A percentile compares a stretch with the other conserved stretches of the same genome.
These are phyloP conservation scores for Crenichthys baileyi DNA, from an alignment of 2,797 vertebrate species.

Conservation along the genomic window DNA sequence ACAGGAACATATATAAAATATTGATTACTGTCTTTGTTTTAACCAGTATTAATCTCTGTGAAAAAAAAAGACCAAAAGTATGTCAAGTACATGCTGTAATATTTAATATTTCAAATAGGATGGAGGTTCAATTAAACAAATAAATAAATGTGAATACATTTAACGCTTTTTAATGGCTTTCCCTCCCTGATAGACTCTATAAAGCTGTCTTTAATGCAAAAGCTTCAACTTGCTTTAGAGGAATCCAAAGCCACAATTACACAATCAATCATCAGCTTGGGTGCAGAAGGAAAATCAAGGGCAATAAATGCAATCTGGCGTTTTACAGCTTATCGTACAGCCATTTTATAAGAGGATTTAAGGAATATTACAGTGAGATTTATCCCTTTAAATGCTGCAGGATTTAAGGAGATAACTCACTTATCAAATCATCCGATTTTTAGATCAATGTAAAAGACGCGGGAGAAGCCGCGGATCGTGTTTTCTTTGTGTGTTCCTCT, in stretches of 20 bases:
- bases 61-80: not conserved
- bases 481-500: constrained; percentile 11
- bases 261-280: constrained; percentile 6
- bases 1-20: not conserved
- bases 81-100: not conserved
- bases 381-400: constrained; percentile 12
- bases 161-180: not conserved
- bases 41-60: not conserved
- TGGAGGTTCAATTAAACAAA: not conserved
- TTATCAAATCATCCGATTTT: constrained; percentile 28
- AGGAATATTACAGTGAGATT: constrained; percentile 20
- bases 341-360: constrained; percentile 10
- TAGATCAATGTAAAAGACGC: constrained; percentile 20
- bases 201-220: constrained; percentile 2
- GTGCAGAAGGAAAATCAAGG: not conserved
- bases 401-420: constrained; percentile 17
- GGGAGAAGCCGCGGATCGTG: constrained; percentile 16
- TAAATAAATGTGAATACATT: not conserved
- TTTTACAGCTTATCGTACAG: not conserved
- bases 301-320: not conserved
- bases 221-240: not conserved
- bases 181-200: constrained; percentile 6
- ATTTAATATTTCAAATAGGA: not conserved
- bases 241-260: not conserved
- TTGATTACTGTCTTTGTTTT: not conserved